A percentile compares a stretch with the other conserved stretches of the same genome.
Conservation (phyloP, 2,888 invertebrate genomes). For the Idaea biselata region DNA sequence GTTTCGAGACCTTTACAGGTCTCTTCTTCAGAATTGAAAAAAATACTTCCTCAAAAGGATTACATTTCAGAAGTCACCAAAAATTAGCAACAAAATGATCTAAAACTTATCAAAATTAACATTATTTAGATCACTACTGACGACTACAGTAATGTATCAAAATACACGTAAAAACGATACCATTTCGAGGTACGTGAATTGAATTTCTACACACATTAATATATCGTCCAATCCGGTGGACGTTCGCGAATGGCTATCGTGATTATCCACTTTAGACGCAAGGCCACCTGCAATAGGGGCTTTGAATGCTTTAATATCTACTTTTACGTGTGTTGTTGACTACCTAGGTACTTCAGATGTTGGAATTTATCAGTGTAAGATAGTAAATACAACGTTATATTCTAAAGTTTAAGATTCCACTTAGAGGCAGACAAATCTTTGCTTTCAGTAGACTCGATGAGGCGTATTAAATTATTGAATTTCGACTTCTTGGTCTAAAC, state of each 20-base stretch:
- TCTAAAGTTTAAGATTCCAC: too few relatives aligned
- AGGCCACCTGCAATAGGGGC: conserved; percentile 41
- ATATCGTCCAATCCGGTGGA: conserved; percentile 62
- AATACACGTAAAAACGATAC: neutral
- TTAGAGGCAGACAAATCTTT: too few relatives aligned
- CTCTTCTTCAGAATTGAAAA: too few relatives aligned
- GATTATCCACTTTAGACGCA: conserved; percentile 74
- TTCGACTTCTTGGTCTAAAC: neutral
- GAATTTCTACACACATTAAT: conserved; percentile 58
- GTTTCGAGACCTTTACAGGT: too few relatives aligned
- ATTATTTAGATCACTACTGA: neutral
- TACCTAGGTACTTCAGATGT: neutral
- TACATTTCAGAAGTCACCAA: too few relatives aligned
- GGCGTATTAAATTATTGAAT: too few relatives aligned
- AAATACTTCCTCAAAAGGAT: too few relatives aligned
- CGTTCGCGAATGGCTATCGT: conserved; percentile 54
- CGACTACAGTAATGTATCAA: neutral
- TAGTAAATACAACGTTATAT: neutral
- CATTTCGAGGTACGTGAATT: conserved; percentile 41
- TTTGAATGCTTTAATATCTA: neutral
- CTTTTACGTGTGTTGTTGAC: neutral
- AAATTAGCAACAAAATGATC: too few relatives aligned
- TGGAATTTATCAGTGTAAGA: too few relatives aligned
- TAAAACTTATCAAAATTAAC: neutral
- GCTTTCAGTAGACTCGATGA: too few relatives aligned